Evolutionary conservation across 1,140 invertebrate genomes (phyloP).

Genomic region (Drosophila rufa): DNA sequence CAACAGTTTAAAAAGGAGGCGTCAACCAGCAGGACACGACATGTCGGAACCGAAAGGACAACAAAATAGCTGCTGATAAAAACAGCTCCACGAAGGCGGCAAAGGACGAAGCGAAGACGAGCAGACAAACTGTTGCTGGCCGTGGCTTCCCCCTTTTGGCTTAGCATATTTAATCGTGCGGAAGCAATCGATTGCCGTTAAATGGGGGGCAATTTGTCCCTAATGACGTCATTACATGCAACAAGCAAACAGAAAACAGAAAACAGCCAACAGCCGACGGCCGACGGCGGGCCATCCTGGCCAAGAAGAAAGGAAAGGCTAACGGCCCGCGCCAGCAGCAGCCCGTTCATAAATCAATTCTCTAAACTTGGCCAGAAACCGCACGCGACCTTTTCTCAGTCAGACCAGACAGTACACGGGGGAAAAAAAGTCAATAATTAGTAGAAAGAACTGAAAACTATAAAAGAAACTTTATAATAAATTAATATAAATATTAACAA

Average conservation of each 20-base stretch:
- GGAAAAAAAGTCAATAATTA: neutral
- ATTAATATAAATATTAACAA: too few species aligned
- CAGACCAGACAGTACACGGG: constrained; percentile 17
- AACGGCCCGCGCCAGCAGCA: constrained; percentile 32
- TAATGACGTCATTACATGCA: constrained; percentile 79
- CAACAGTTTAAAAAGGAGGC: constrained; percentile 80
- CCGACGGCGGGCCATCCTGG: constrained; percentile 7
- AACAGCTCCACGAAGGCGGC: neutral
- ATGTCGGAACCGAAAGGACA: constrained; percentile 28
- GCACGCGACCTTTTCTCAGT: constrained; percentile 61
- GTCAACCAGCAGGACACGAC: constrained; percentile 47
- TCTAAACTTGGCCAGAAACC: constrained; percentile 67
- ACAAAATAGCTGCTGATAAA: constrained; percentile 9
- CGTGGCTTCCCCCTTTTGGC: constrained; percentile 35
- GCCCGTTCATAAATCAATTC: constrained; percentile 71
- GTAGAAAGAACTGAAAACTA: neutral
- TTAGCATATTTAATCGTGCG: constrained; percentile 81
- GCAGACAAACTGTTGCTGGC: constrained; percentile 71
- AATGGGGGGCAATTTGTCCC: constrained; percentile 73
- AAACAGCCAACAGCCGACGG: constrained; percentile 1
- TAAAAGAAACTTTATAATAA: too few species aligned
- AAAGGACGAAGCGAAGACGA: constrained; percentile 17
- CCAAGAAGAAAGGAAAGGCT: constrained; percentile 30
- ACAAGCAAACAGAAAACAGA: constrained; percentile 23
- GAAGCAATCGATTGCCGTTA: constrained; percentile 75